These are phyloP conservation scores for Drosophila pegasa DNA, from an alignment of 2,888 invertebrate species.

Conservation along the genomic window DNA sequence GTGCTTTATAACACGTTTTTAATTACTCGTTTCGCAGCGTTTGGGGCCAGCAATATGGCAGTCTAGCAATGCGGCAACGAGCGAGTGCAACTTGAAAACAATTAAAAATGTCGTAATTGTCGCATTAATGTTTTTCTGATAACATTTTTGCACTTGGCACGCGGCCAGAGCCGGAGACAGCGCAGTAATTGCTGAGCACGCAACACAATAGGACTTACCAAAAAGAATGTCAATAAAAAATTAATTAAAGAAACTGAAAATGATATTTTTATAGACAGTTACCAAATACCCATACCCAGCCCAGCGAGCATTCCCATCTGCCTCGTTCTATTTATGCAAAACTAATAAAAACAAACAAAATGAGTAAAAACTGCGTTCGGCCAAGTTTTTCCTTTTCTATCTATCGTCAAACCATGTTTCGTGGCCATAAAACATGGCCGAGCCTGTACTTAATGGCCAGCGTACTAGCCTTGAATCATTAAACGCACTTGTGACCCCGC, in stretches of 20 bases:
- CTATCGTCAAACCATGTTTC: constrained; percentile 66
- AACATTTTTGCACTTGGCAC: constrained; percentile 67
- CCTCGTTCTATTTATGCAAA: constrained; percentile 30
- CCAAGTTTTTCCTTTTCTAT: constrained; percentile 37
- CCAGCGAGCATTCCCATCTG: neutral
- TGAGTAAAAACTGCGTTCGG: constrained; percentile 12
- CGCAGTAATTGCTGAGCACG: constrained; percentile 60
- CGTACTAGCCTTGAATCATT: constrained; percentile 72
- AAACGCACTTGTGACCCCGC: constrained; percentile 76
- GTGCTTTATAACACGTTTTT: constrained; percentile 74
- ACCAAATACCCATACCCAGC: constrained; percentile 43
- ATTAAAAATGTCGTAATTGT: constrained; percentile 80
- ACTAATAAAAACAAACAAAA: constrained; percentile 51
- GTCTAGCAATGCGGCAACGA: constrained; percentile 51
- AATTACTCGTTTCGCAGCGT: constrained; percentile 69
- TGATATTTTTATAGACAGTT: constrained; percentile 61
- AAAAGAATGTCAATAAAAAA: constrained; percentile 68
- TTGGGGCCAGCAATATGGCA: constrained; percentile 51
- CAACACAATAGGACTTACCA: constrained; percentile 45
- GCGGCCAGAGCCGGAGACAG: constrained; percentile 39
- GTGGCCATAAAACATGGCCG: constrained; percentile 80
- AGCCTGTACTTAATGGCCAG: constrained; percentile 78
- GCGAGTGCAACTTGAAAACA: constrained; percentile 73
- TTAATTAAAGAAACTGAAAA: constrained; percentile 59
- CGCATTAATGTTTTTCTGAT: constrained; percentile 81